These are phyloP conservation scores for Keiferia lycopersicella DNA, from an alignment of 2,888 invertebrate species.

Conservation along the genomic window DNA sequence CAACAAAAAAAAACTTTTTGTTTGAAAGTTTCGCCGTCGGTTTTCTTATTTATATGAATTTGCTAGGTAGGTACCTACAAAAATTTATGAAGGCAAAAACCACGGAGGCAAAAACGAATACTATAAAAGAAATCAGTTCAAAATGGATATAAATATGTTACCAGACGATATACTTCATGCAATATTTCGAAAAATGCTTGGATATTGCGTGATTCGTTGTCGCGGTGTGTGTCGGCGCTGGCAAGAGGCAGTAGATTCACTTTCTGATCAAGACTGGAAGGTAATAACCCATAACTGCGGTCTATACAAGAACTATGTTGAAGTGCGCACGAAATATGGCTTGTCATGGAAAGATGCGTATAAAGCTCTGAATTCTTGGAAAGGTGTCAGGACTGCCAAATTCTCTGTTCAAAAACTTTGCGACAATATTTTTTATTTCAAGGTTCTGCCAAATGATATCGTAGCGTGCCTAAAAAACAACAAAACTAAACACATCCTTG, in stretches of 20 bases:
- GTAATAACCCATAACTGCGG: background rate
- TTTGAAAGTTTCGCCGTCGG: no score
- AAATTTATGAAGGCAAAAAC: no score
- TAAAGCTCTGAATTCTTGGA: slow-evolving; percentile 13
- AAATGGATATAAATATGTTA: slow-evolving; percentile 1
- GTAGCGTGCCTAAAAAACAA: slow-evolving; percentile 13
- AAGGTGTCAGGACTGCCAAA: background rate
- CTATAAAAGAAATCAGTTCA: background rate
- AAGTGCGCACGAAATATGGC: background rate
- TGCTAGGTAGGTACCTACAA: no score
- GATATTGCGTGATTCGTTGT: background rate
- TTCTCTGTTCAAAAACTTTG: background rate
- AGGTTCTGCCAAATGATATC: slow-evolving; percentile 7
- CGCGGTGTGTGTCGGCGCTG: slow-evolving; percentile 11
- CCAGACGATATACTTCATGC: slow-evolving; percentile 8
- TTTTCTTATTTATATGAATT: no score
- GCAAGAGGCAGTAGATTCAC: slow-evolving; percentile 13
- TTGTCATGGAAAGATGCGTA: slow-evolving; percentile 8
- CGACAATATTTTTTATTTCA: background rate
- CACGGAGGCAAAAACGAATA: no score
- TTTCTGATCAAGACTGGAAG: slow-evolving; percentile 11
- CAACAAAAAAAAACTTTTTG: no score
- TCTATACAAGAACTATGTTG: background rate
- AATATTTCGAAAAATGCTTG: background rate
- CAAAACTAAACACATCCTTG: background rate